A percentile compares a stretch with the other conserved stretches of the same genome.
Conservation (phyloP, 2,113 vertebrate genomes). For the Macquaria australasica region DNA sequence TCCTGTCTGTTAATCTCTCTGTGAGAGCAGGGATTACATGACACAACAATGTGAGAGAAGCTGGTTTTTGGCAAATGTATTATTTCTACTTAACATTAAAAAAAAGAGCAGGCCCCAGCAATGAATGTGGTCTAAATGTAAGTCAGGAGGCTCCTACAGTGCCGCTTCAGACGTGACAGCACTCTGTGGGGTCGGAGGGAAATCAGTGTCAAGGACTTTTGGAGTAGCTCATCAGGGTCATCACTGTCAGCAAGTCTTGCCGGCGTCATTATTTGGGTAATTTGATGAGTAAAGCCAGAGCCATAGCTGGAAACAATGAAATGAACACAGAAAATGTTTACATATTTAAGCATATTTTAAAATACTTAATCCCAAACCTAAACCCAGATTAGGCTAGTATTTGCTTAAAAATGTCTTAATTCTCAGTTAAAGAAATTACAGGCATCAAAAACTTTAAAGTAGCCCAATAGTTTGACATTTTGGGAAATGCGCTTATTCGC, state of each 20-base stretch:
- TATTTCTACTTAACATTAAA: constrained; percentile 17
- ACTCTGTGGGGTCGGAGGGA: neutral
- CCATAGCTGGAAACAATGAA: neutral
- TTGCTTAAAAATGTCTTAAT: neutral
- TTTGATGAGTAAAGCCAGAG: neutral
- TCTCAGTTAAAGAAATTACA: too few relatives aligned
- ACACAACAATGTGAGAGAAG: constrained; percentile 17
- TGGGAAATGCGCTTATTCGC: too few relatives aligned
- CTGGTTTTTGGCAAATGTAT: constrained; percentile 1
- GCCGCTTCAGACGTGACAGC: neutral
- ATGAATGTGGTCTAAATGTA: neutral
- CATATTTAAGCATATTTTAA: neutral
- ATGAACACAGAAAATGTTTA: neutral
- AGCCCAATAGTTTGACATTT: too few relatives aligned
- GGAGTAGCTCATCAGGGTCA: neutral
- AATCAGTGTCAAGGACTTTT: neutral
- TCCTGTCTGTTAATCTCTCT: constrained; percentile 47
- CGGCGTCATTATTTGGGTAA: neutral
- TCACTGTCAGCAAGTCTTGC: neutral
- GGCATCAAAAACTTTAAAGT: too few relatives aligned
- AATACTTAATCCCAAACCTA: neutral
- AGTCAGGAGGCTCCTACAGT: neutral
- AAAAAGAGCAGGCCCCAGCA: neutral
- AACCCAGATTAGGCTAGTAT: neutral
- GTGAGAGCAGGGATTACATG: constrained; percentile 24